Percentiles rank a stretch among this genome's conserved stretches.
phyloP scores from a whole-genome alignment of 2,888 invertebrate species.

The Tiliacea citrago region DNA sequence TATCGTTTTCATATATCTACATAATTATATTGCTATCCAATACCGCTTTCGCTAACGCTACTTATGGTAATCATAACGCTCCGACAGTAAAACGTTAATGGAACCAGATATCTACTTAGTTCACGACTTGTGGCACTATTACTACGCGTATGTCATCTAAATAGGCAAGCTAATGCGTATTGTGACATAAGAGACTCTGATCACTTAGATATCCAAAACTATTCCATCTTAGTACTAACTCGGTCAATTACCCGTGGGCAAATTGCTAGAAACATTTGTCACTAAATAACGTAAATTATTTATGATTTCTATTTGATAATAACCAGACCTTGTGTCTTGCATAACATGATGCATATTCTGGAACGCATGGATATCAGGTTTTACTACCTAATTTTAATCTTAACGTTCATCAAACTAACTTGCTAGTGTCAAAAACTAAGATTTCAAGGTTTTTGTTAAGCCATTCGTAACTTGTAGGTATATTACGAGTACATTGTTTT shows the following conservation, averaged over 20 bases:
- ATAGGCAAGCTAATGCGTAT: conserved; percentile 24
- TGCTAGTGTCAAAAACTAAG: background rate
- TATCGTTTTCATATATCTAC: background rate
- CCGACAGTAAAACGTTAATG: conserved; percentile 62
- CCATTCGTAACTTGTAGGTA: background rate
- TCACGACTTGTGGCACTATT: conserved; percentile 20
- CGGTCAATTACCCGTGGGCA: background rate
- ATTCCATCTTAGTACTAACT: background rate
- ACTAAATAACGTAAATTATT: background rate
- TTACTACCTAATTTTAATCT: background rate
- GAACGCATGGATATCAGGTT: background rate
- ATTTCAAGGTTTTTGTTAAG: background rate
- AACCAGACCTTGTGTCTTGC: background rate
- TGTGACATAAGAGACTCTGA: conserved; percentile 12
- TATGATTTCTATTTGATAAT: background rate
- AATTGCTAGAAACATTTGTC: background rate
- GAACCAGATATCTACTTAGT: conserved; percentile 54
- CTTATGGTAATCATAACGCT: conserved; percentile 58
- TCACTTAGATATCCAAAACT: background rate
- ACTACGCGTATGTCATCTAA: conserved; percentile 18
- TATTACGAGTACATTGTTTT: too few relatives aligned
- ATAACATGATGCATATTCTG: too few relatives aligned
- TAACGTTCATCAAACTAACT: background rate
- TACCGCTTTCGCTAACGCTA: conserved; percentile 34
- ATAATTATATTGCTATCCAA: background rate